Evolutionary conservation across 2,888 invertebrate species (phyloP), one percentile per base, ranked within the genome.

Genomic region (Monochamus alternatus): DNA sequence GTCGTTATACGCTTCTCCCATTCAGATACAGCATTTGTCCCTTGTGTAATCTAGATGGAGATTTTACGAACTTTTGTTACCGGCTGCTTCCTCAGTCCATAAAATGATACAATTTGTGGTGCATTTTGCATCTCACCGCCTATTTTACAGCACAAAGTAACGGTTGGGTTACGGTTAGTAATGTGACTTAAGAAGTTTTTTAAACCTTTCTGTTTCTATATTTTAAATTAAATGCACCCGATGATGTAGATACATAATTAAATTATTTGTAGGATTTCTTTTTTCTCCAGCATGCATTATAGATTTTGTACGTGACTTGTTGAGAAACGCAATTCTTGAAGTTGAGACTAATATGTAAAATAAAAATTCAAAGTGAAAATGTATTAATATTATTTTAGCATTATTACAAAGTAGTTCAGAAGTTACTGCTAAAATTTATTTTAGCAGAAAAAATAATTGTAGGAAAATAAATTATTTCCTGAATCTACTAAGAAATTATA

Each of bases 331-430:
- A 14, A 3, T 55, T 14, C n/a, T 55, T 55, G 55, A 55, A 55
- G 55, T 22, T 55, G 5, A n/a, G 14, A 14, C 55, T 55, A 55
- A 55, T 55, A 55, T 55, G 55, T 14, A 55, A 55, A n/a, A n/a
- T 14, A 55, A 55, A 52, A 55, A 55, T n/a, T 0, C 55, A 22
- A 10, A 55, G 8, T 55, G 30, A 63, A 63, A 63, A 43, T 63
- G 30, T 55, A 55, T 55, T 55, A 7, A n/a, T 22, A 22, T 55
- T 3, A 55, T 14, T n/a, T 55, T 55, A 55, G 22, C 5, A n/a
- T 55, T 55, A 7, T 14, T 3, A n/a, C 14, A 14, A 55, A 55
- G 10, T n/a, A n/a, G n/a, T n/a, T 55, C 14, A 5, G 12, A 5
- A 64, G 9, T 43, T 44, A 62, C 2, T 31, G 3, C 0, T 14